phyloP scores from a whole-genome alignment of 2,888 invertebrate species.

The Lydus trimaculatus region DNA sequence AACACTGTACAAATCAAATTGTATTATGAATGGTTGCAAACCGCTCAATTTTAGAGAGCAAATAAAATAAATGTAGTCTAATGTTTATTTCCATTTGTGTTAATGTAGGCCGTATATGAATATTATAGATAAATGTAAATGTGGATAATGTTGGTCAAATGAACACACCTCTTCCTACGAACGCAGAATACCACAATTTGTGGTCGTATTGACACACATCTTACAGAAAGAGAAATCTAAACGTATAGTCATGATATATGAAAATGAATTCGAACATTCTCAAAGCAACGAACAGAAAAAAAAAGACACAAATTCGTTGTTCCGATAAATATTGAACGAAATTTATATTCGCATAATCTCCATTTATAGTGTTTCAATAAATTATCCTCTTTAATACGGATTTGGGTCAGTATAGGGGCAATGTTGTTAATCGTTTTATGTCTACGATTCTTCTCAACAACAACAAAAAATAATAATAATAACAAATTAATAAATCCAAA shows the following conservation, averaged over 20 bases:
- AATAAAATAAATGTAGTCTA: neutral
- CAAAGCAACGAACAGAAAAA: neutral
- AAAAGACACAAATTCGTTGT: neutral
- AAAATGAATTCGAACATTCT: neutral
- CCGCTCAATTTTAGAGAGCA: neutral
- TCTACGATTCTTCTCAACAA: neutral
- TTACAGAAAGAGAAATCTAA: conserved; percentile 2
- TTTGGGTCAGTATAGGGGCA: neutral
- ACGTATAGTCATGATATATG: neutral
- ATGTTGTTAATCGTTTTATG: neutral
- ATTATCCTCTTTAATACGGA: neutral
- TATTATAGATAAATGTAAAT: neutral
- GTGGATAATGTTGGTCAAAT: neutral
- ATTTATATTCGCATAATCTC: neutral
- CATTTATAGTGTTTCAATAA: neutral
- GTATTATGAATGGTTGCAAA: no score
- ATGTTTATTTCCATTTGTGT: neutral
- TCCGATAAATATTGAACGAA: neutral
- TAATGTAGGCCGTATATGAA: conserved; percentile 2
- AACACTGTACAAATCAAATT: neutral
- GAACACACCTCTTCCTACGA: neutral
- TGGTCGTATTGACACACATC: neutral
- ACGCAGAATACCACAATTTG: neutral
- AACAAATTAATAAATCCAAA: conserved; percentile 2
- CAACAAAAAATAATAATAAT: neutral